A percentile compares a stretch with the other conserved stretches of the same genome.
These are phyloP conservation scores for Belonocnema kinseyi DNA, from an alignment of 1,140 invertebrate species.

Conservation along the genomic window DNA sequence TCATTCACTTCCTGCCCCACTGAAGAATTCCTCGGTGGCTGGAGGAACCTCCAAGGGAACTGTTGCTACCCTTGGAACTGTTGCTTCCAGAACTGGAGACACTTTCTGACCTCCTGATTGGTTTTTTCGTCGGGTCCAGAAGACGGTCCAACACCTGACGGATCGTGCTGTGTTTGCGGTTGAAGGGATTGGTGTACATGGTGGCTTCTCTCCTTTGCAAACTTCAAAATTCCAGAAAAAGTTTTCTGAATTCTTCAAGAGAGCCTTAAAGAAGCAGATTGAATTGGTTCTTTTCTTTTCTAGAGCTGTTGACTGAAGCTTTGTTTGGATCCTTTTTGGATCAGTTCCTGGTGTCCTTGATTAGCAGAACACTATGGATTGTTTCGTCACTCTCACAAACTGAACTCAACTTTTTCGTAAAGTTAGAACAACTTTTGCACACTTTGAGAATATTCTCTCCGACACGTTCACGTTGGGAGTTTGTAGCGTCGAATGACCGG, in stretches of 20 bases:
- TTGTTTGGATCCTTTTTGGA: too few relatives aligned
- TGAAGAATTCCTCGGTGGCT: constrained; percentile 58
- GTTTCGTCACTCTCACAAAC: background rate
- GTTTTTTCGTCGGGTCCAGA: constrained; percentile 69
- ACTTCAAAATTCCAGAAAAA: background rate
- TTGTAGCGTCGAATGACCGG: constrained; percentile 16
- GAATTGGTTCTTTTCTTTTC: too few relatives aligned
- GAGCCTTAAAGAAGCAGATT: too few relatives aligned
- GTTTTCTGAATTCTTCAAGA: background rate
- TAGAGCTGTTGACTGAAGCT: too few relatives aligned
- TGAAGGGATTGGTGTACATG: constrained; percentile 86
- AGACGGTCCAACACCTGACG: constrained; percentile 81
- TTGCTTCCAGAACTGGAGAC: constrained; percentile 65
- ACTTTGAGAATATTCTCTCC: background rate
- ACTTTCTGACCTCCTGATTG: constrained; percentile 67
- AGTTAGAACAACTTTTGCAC: background rate
- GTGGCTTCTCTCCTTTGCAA: constrained; percentile 43
- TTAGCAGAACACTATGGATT: too few relatives aligned
- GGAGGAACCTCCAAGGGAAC: constrained; percentile 51
- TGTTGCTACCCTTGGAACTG: constrained; percentile 63
- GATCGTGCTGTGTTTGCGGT: constrained; percentile 83
- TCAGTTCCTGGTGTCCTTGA: too few relatives aligned
- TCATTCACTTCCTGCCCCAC: constrained; percentile 68
- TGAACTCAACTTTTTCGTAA: background rate
- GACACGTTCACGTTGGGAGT: background rate